Conservation (phyloP, 1,140 invertebrate genomes). For the Bombus polaris region DNA sequence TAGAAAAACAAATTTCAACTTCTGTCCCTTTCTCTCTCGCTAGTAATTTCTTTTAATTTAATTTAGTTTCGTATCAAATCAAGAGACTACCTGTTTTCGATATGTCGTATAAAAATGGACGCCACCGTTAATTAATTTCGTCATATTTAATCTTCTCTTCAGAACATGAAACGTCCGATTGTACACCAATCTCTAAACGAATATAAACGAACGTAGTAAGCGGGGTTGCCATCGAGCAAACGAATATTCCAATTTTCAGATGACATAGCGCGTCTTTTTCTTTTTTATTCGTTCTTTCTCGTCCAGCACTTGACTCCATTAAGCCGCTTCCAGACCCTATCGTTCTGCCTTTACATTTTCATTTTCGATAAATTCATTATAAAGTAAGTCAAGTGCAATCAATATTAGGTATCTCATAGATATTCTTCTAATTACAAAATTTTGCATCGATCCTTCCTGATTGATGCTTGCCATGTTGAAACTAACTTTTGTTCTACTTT, state of each 20-base stretch:
- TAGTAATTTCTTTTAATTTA: not conserved
- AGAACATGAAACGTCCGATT: slow-evolving; percentile 22
- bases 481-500: not conserved
- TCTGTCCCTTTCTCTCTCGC: not conserved
- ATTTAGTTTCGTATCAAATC: not conserved
- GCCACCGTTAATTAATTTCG: slow-evolving; percentile 35
- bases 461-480: no score
- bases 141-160: slow-evolving; percentile 28
- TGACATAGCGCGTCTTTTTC: slow-evolving; percentile 35
- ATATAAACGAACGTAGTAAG: slow-evolving; percentile 18
- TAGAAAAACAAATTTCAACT: not conserved
- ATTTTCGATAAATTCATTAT: slow-evolving; percentile 23
- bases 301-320: slow-evolving; percentile 68
- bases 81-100: not conserved
- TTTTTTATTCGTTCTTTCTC: slow-evolving; percentile 40
- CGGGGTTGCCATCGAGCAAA: slow-evolving; percentile 36
- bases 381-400: not conserved
- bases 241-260: slow-evolving; percentile 64
- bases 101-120: not conserved
- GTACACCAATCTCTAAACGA: slow-evolving; percentile 39
- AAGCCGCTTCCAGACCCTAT: slow-evolving; percentile 43
- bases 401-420: not conserved
- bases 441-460: not conserved
- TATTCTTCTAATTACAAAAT: slow-evolving; percentile 18
- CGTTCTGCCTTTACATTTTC: slow-evolving; percentile 16